Evolutionary conservation across 2,797 vertebrate genomes (phyloP).

Genomic region (Myotis findleyi): DNA sequence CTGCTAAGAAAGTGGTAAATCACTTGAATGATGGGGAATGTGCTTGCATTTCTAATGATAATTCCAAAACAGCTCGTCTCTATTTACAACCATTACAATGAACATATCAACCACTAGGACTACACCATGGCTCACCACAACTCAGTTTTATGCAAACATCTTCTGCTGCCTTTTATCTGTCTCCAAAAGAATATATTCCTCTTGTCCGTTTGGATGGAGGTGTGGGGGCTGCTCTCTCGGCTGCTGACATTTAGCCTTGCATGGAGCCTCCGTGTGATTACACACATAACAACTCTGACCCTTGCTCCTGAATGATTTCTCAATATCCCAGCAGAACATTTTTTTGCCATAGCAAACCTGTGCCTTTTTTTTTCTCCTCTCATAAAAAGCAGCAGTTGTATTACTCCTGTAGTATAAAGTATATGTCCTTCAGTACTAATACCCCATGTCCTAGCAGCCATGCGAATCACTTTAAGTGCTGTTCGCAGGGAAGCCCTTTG

Average conservation of each 20-base stretch:
- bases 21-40: conserved; percentile 48
- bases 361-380: conserved; percentile 38
- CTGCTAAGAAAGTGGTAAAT: conserved; percentile 59
- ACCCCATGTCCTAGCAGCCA: conserved; percentile 32
- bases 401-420: conserved; percentile 33
- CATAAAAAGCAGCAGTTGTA: conserved; percentile 4
- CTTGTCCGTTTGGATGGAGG: neutral
- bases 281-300: neutral
- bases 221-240: neutral
- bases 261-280: neutral
- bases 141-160: conserved; percentile 17
- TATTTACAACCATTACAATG: conserved; percentile 47
- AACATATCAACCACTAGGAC: neutral
- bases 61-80: conserved; percentile 51
- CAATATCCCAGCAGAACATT: conserved; percentile 4
- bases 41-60: conserved; percentile 51
- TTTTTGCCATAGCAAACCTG: neutral
- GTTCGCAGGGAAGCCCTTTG: conserved; percentile 45
- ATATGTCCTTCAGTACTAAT: conserved; percentile 14
- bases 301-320: conserved; percentile 42
- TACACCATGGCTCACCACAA: neutral
- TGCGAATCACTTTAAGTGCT: conserved; percentile 48
- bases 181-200: conserved; percentile 39
- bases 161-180: conserved; percentile 28
- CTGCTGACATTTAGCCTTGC: neutral